Evolutionary conservation across 1,140 invertebrate genomes (phyloP), one percentile per base, ranked within the genome.

Genomic region (Archivesica marissinica): DNA sequence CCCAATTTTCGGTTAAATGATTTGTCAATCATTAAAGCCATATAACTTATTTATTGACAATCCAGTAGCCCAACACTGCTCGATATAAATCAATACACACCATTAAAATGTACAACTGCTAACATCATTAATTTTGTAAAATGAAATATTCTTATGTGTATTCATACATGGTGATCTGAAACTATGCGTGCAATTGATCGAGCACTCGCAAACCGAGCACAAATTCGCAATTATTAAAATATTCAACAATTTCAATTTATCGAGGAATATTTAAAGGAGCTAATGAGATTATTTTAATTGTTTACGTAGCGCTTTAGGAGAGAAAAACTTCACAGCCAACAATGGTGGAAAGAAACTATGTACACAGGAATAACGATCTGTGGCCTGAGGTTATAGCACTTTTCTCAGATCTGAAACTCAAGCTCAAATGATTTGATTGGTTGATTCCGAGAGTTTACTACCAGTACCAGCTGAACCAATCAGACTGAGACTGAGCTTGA

Each of bases 221-320:
- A 64, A 64, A 64, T 35, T 35, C 33, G 11, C 59, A 30, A 66
- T 79, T 52, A 66, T 79, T 44, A 47, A 72, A 28, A 38, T 30
- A 47, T 72, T 72, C 35, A 11, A 39, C 38, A 66, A 79, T 61
- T 66, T 79, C 68, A 79, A 66, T 61, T 79, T 79, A 79, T 79
- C 77, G 30, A 25, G 2, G 59, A 39, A 30, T 61, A 66, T 79
- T 79, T 79, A 35, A 59, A 59, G 41, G 17, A n/a, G 39, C 61
- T 79, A 79, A 79, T 79, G 56, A 64, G 38, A 44, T 38, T n/a
- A n/a, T 38, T 47, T 33, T 38, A 78, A 61, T 78, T 78, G 77
- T 79, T 79, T 79, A 28, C 61, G n/a, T 44, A 66, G 61, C 15
- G 41, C 52, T 66, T 79, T 50, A 66, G 20, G 28, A 13, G 70